Evolutionary conservation across 1,140 invertebrate genomes (phyloP).

Genomic region (Drosophila santomea): DNA sequence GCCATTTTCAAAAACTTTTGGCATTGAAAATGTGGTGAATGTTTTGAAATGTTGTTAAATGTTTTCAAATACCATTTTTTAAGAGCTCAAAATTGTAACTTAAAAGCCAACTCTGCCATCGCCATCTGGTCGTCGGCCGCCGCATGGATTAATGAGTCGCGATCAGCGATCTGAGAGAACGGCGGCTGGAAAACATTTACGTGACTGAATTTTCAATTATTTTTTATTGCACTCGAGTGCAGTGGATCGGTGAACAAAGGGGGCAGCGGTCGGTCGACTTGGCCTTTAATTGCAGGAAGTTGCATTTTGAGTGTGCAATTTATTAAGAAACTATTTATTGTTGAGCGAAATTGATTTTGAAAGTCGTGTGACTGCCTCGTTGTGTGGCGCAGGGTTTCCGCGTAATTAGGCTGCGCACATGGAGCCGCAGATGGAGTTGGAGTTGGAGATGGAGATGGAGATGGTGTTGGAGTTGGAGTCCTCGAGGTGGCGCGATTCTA

Average conservation of each 20-base stretch:
- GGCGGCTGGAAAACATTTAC: constrained; percentile 75
- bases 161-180: constrained; percentile 62
- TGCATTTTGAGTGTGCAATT: constrained; percentile 76
- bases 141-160: constrained; percentile 74
- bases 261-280: not conserved
- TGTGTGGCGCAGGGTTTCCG: constrained; percentile 63
- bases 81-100: not conserved
- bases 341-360: constrained; percentile 72
- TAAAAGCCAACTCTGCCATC: constrained; percentile 4
- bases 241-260: constrained; percentile 8
- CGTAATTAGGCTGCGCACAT: constrained; percentile 42
- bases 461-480: too few relatives aligned
- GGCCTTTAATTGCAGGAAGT: constrained; percentile 79
- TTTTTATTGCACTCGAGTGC: constrained; percentile 67
- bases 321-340: constrained; percentile 82
- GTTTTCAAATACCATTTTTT: too few relatives aligned
- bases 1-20: too few relatives aligned
- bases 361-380: constrained; percentile 69
- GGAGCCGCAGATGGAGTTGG: too few relatives aligned
- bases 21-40: not conserved
- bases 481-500: constrained; percentile 46
- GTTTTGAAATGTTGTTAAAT: too few relatives aligned
- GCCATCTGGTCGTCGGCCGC: constrained; percentile 3
- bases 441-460: too few relatives aligned
- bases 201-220: constrained; percentile 81